Base-by-base conservation (phyloP, 2,888 invertebrate genomes). In the Orthosia gothica region DNA sequence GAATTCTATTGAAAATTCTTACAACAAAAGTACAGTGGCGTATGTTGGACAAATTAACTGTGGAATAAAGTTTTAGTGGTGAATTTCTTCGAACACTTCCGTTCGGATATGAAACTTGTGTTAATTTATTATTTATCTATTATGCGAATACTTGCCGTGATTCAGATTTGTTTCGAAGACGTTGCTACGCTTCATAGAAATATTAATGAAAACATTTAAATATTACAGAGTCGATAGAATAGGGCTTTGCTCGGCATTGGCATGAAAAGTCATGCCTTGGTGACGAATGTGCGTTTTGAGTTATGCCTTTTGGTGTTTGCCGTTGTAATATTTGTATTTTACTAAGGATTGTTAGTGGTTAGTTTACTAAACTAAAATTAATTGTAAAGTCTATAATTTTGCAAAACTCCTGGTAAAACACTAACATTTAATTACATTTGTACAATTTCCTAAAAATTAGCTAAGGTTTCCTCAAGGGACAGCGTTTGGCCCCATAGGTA, bases 131-230 rank as follows among this genome's bases (percentile, higher is more conserved):
- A 84, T 73, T 57, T 76, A 40, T 0, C 40, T 40, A n/a, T n/a
- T 73, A 74, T 79, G 58, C 13, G 47, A 76, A 79, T 76, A n/a
- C 67, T 9, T 71, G n/a, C 50, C 70, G 58, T 75, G 58, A 74
- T 69, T 77, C 70, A 54, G 52, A 71, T 82, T 80, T 16, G 49
- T 70, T 65, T 15, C 11, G 45, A 3, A 76, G 72, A 62, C 72
- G 63, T 73, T 62, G 74, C 47, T 58, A 61, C 26, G 55, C 70
- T 72, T 63, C 61, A 74, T 26, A 64, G 59, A 76, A 77, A 69
- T 80, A 82, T 76, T 76, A 79, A 79, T 81, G 69, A 83, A 82
- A 67, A 62, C 64, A 76, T 79, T 82, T 72, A 68, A 67, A n/a
- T 63, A 72, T 52, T 61, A 32, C 62, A 13, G 15, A 68, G 13